Base-by-base conservation (phyloP, 1,140 invertebrate species). In the Argopecten irradians region DNA sequence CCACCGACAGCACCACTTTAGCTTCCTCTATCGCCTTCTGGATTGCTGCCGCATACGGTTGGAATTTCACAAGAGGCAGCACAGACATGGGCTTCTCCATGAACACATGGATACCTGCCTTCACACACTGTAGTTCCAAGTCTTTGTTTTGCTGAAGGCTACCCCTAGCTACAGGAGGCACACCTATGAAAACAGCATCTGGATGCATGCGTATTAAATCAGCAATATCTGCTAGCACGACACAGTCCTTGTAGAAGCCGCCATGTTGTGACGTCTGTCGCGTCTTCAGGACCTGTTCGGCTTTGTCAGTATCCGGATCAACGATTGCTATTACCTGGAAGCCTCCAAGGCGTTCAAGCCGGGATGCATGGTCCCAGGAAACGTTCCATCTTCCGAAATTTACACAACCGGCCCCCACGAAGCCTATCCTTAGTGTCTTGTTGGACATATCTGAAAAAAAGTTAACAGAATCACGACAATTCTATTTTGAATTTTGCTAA, bases 111-210 rank as follows among this genome's bases (percentile, higher is more conserved):
- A 84, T 84, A 22, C 83, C 83, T 36, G 83, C 83, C 39, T 33
- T 0, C n/a, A 84, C 34, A n/a, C 34, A 84, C 34, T 41, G 83
- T 22, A 84, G 83, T 84, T 84, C 83, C 8, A 84, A 34, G 11
- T 84, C 83, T 22, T 84, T 35, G 7, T 84, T 41, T 13, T 2
- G 13, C 34, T 84, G 19, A 19, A 36, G 83, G 8, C 19, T n/a
- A 13, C 83, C 83, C 39, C 83, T n/a, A 3, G 39, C 34, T 36
- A 41, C 34, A 19, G 83, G 83, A 1, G 83, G 83, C 11, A 39
- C 39, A n/a, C 83, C 83, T 84, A 84, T 84, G 22, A 84, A 84
- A 36, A 84, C 83, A n/a, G 39, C 83, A 33, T 84, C 83, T 28
- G 83, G 83, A 36, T 36, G 11, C 34, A 36, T 35, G 34, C 9